A percentile compares a stretch with the other conserved stretches of the same genome.
phyloP scores from a whole-genome alignment of 92 coral and sea anemone species.

The Ricordea florida region DNA sequence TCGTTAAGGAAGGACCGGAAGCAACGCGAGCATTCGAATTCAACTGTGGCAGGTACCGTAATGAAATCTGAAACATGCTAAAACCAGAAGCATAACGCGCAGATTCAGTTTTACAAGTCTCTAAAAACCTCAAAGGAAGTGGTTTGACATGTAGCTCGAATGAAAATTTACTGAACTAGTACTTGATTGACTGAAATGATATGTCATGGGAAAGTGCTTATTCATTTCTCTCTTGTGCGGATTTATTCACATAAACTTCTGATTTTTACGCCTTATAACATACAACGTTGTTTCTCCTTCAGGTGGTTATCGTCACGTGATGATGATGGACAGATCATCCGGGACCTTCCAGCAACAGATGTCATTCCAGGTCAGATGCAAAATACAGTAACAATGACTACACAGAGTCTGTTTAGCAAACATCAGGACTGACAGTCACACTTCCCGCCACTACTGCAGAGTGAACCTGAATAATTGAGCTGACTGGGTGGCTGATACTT shows the following conservation, averaged over 20 bases:
- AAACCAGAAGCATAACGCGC: background rate
- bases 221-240: background rate
- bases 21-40: constrained; percentile 92
- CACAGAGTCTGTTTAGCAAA: no score
- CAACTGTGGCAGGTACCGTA: constrained; percentile 61
- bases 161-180: no score
- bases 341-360: constrained; percentile 83
- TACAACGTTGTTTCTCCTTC: background rate
- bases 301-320: constrained; percentile 97
- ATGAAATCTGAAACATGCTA: background rate
- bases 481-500: no score
- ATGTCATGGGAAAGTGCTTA: no score
- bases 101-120: background rate
- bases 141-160: no score
- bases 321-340: constrained; percentile 95
- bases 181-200: no score
- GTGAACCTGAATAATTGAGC: no score
- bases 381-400: no score
- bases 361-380: constrained; percentile 74
- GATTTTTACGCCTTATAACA: background rate
- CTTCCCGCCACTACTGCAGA: no score
- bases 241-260: background rate
- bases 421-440: no score
- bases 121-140: no score
- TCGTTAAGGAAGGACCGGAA: constrained; percentile 85